phyloP scores from a whole-genome alignment of 2,113 vertebrate genomes.

The Prunella himalayana region DNA sequence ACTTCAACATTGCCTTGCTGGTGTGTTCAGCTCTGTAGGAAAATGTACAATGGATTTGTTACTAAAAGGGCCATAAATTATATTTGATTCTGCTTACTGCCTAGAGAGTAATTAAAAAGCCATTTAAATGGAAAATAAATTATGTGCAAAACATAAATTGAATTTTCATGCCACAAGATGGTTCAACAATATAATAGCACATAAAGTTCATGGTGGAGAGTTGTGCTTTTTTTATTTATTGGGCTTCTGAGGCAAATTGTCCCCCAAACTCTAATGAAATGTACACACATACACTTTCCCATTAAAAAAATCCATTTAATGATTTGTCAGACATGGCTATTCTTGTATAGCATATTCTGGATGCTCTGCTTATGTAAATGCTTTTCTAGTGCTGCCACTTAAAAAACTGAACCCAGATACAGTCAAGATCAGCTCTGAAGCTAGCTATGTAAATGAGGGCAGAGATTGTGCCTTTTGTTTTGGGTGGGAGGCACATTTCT shows the following conservation, averaged over 20 bases:
- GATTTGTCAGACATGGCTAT: not conserved
- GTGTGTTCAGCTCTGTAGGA: not conserved
- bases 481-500: not conserved
- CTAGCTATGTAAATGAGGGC: not conserved
- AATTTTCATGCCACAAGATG: slow-evolving; percentile 20
- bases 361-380: not conserved
- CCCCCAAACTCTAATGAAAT: not conserved
- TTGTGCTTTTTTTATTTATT: not conserved
- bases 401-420: not conserved
- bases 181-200: not conserved
- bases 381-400: not conserved
- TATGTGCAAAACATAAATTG: slow-evolving; percentile 39
- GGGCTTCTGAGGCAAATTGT: not conserved
- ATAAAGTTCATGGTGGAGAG: not conserved
- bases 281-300: not conserved
- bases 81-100: slow-evolving; percentile 16
- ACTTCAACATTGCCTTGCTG: not conserved
- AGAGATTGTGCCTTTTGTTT: not conserved
- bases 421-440: not conserved
- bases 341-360: not conserved
- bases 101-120: slow-evolving; percentile 49
- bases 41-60: slow-evolving; percentile 31
- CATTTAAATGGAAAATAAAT: slow-evolving; percentile 53
- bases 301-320: not conserved
- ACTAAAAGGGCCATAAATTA: slow-evolving; percentile 18